Conservation (phyloP, 2,888 invertebrate genomes). For the Polydrusus tereticollis region DNA sequence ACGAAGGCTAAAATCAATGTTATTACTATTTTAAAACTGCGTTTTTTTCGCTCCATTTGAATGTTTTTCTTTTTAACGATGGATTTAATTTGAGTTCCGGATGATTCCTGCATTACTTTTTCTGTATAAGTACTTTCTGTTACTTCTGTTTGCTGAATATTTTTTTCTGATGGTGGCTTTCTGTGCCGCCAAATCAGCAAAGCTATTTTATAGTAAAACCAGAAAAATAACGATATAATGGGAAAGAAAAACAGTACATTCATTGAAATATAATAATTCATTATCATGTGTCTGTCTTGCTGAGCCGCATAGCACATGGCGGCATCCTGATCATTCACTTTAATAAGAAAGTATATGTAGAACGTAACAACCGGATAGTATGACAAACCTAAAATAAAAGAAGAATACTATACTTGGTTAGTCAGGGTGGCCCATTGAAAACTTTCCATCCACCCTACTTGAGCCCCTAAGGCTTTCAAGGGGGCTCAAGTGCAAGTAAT, state of each 20-base stretch:
- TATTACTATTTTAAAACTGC: conserved; percentile 72
- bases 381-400: conserved; percentile 61
- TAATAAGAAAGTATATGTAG: conserved; percentile 60
- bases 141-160: conserved; percentile 48
- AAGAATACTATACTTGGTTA: no score
- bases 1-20: conserved; percentile 71
- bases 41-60: conserved; percentile 66
- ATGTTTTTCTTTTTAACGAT: conserved; percentile 54
- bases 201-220: conserved; percentile 70
- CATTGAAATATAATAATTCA: conserved; percentile 59
- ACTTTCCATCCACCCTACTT: no score
- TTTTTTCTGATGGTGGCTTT: conserved; percentile 58
- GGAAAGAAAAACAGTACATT: conserved; percentile 67
- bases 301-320: conserved; percentile 55
- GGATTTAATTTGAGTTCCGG: conserved; percentile 13
- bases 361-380: conserved; percentile 66
- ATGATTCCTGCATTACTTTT: conserved; percentile 50
- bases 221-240: conserved; percentile 67
- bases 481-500: no score
- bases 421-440: no score
- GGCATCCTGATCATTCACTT: conserved; percentile 44
- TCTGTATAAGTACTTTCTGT: conserved; percentile 56
- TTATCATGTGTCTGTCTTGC: conserved; percentile 53
- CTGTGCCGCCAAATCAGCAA: conserved; percentile 68
- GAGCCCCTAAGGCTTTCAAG: no score